A percentile compares a stretch with the other conserved stretches of the same genome.
Evolutionary conservation across 1,140 invertebrate genomes (phyloP).

Genomic region (Procambarus clarkii): DNA sequence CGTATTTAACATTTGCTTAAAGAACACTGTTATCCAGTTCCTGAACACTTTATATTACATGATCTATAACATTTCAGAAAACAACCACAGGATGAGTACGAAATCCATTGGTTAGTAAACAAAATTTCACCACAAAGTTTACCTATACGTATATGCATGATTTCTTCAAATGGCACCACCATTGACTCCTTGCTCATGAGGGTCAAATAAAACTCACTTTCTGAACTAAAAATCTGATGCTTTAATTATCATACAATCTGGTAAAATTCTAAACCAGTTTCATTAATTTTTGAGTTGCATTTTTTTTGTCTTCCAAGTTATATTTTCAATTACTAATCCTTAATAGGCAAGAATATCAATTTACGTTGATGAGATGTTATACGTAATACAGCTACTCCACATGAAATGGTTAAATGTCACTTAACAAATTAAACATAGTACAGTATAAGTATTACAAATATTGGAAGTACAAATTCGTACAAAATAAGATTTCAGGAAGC

Average conservation of each 20-base stretch:
- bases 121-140: too few relatives aligned
- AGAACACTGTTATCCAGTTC: too few relatives aligned
- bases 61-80: too few relatives aligned
- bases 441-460: background rate
- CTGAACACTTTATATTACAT: too few relatives aligned
- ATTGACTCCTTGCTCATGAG: background rate
- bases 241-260: background rate
- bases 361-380: background rate
- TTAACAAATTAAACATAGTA: background rate
- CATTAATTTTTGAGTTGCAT: background rate
- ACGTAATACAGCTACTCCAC: background rate
- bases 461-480: background rate
- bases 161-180: too few relatives aligned
- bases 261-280: background rate
- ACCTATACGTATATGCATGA: too few relatives aligned
- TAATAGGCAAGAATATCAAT: background rate
- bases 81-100: too few relatives aligned
- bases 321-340: background rate
- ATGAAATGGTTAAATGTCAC: background rate
- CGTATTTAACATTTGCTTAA: too few relatives aligned
- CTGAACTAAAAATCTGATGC: background rate
- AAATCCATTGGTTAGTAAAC: too few relatives aligned
- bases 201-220: background rate
- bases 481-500: background rate
- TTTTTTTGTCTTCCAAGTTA: background rate